Evolutionary conservation across 2,797 vertebrate species (phyloP), one percentile per base, ranked within the genome.

Genomic region (Poecilia picta): DNA sequence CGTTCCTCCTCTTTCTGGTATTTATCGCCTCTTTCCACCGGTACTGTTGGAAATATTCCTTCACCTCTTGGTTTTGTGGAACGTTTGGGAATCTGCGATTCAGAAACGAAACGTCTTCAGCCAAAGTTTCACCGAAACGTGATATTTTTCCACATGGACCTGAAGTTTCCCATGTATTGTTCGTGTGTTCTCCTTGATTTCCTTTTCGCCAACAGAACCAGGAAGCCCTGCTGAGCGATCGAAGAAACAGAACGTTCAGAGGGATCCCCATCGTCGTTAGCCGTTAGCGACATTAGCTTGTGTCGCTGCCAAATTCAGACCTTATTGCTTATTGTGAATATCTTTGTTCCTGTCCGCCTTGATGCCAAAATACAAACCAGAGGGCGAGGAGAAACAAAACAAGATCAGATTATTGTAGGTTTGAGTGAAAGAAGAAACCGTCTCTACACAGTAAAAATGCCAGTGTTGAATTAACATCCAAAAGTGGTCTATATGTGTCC

Each of bases 1-100:
- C 85, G 64, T 88, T 88, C 80, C 75, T 84, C 80, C 83, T 89
- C 74, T 88, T 84, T 74, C 80, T 91, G 88, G 81, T 93, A 91
- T 93, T 93, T 92, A 90, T 90, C 90, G 76, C 79, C 82, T 78
- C 16, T 23, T 39, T 66, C 62, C 62, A 5, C 62, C 16, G 8
- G 18, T 11, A 5, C 78, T 72, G 49, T 72, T 59, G 77, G 79
- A 79, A 77, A 51, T 76, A 12, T 78, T 84, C 33, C 7, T 71
- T 85, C 64, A 36, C 51, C 39, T 76, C 81, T 80, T 16, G 3
- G 1, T 80, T 82, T 71, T 28, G 28, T 10, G 18, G 80, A 66
- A 86, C 84, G 72, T 82, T 81, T 82, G 45, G 39, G 74, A 83
- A 74, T 31, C 43, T 62, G 28, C 57, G 70, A 33, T 62, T 53